Conservation (phyloP, 2,113 vertebrate genomes). For the Ancistrus triradiatus region DNA sequence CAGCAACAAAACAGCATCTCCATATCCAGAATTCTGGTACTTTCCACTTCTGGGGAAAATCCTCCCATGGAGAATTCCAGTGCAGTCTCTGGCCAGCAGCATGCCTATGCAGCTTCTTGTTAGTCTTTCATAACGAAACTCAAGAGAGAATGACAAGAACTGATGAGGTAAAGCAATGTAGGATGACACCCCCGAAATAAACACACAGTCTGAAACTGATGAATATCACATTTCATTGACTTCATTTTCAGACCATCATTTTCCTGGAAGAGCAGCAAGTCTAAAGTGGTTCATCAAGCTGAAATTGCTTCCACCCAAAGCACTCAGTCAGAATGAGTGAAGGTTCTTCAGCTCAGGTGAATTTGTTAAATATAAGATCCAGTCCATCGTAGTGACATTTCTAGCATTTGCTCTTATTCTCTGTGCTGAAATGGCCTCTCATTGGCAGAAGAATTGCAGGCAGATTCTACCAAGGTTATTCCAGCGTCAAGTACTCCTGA, state of each 20-base stretch:
- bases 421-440: too few species aligned
- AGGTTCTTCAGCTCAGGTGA: too few species aligned
- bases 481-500: too few species aligned
- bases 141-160: not conserved
- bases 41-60: constrained; percentile 32
- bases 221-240: constrained; percentile 11
- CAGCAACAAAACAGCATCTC: constrained; percentile 3
- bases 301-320: not conserved
- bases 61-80: not conserved
- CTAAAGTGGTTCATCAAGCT: not conserved
- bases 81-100: not conserved
- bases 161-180: not conserved
- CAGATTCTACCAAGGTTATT: too few species aligned
- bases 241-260: not conserved
- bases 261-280: not conserved
- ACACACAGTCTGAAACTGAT: not conserved
- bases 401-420: too few species aligned
- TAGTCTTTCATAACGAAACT: not conserved
- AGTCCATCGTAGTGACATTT: too few species aligned
- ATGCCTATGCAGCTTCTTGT: not conserved
- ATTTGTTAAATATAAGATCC: too few species aligned
- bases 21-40: constrained; percentile 16
- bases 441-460: too few species aligned
- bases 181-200: not conserved
- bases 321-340: not conserved